Base-by-base conservation (phyloP, 1,140 invertebrate genomes). In the Tetramorium simillimum region DNA sequence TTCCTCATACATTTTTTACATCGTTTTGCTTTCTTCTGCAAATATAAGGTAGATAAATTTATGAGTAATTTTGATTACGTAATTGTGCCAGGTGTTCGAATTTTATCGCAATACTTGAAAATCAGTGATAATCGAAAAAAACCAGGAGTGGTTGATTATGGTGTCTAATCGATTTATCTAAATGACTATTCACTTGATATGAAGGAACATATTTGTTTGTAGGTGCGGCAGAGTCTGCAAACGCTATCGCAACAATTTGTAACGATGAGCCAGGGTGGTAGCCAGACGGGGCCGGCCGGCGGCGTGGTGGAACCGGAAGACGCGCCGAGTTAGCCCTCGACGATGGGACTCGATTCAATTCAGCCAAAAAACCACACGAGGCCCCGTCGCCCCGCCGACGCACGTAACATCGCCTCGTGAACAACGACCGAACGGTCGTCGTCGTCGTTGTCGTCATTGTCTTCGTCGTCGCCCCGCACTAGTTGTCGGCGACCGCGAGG, bases 211-310 rank as follows among this genome's bases (percentile, higher is more conserved):
- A 14, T 40, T 62, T 86, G 33, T 18, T 90, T 86, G 49, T 49
- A 94, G 94, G 93, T 95, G 63, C 88, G 94, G 33, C 92, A 94
- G 73, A 95, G 93, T 90, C 87, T 95, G 86, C 94, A 95, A 40
- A 93, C 90, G 18, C 75, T 95, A 85, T 95, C 94, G 21, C 93
- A 94, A 70, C 93, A 95, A 70, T 94, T 95, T 56, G 91, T 94
- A 24, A 91, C 92, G 84, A 93, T 95, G 92, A 93, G 90, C 88
- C 93, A 92, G 63, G 89, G 85, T 21, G 89, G 77, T 37, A 91
- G 89, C 12, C 82, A 87, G 70, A 88, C 86, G 14, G 89, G 89
- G n/a, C 49, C 93, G n/a, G 60, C 86, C n/a, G 85, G 90, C 63
- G 87, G 88, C 9, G 73, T 88, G 62, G 88, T 92, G 10, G 93